A percentile compares a stretch with the other conserved stretches of the same genome.
phyloP scores from a whole-genome alignment of 1,140 invertebrate genomes.

The Apolygus lucorum region DNA sequence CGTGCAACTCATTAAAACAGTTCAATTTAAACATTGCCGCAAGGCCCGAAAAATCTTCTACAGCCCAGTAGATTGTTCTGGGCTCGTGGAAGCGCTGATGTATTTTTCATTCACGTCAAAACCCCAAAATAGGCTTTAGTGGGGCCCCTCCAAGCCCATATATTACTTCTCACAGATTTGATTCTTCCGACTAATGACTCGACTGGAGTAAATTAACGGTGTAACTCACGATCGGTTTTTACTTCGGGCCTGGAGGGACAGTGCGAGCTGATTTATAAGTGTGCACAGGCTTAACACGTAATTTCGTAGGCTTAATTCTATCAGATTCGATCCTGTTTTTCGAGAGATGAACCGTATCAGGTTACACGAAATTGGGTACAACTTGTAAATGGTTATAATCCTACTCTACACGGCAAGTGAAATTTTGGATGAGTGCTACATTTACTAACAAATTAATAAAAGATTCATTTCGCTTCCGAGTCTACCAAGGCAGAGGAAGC shows the following conservation, averaged over 20 bases:
- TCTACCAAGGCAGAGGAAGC: too few species aligned
- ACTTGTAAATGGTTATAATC: too few species aligned
- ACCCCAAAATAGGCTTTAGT: background rate
- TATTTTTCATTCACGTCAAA: constrained; percentile 6
- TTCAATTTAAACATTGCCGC: constrained; percentile 10
- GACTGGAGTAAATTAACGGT: background rate
- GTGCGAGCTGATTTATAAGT: background rate
- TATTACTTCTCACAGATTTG: constrained; percentile 5
- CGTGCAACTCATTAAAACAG: constrained; percentile 16
- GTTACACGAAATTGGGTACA: too few species aligned
- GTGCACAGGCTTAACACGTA: background rate
- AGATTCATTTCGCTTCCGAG: too few species aligned
- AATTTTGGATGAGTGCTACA: too few species aligned
- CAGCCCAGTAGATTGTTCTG: background rate
- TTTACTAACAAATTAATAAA: too few species aligned
- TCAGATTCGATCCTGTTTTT: background rate
- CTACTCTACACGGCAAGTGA: too few species aligned
- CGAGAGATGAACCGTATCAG: too few species aligned
- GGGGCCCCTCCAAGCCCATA: background rate
- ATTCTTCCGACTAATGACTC: constrained; percentile 7
- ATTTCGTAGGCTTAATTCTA: background rate
- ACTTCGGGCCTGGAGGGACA: background rate
- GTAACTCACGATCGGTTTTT: constrained; percentile 3
- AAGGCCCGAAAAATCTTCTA: background rate
- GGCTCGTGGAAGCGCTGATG: background rate